Evolutionary conservation across 2,888 invertebrate genomes (phyloP), one percentile per base, ranked within the genome.

Genomic region (Pyrochroa serraticornis): DNA sequence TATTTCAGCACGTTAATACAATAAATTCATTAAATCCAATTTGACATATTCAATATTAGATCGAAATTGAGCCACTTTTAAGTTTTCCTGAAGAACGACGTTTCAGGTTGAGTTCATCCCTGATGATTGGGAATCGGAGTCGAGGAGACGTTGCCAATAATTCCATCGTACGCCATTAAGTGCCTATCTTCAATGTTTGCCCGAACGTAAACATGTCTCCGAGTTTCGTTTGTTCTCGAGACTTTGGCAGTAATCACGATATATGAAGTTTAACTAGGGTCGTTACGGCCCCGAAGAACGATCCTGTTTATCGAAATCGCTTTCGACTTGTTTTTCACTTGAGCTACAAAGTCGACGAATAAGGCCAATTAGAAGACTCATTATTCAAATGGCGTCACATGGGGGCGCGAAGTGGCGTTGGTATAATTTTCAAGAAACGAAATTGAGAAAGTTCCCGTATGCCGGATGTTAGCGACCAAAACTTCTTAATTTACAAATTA

Each of bases 171-270:
- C 57, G 60, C 60, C 63, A 64, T 67, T 63, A 64, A 62, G 60
- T 61, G 62, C 64, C 62, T 65, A 65, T 68, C 68, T 66, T 61
- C 58, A 62, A 62, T 67, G 68, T 66, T 66, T 64, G 66, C 63
- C 64, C 58, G 58, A 63, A 67, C 66, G 68, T 69, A 68, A 69
- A 67, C 61, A 69, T 66, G 67, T 68, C 68, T 60, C 66, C 57
- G 54, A 66, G 62, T 66, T 69, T 64, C 64, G 67, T 69, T 69
- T 67, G 67, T 65, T 69, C 63, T 63, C 58, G 60, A 57, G 63
- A 67, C 61, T 66, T 66, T 65, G 65, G 64, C 67, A 68, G 59
- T 67, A 66, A 68, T 68, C 64, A 65, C 63, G 65, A 69, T 67
- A 65, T 65, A 69, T 66, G 64, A 64, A 60, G 58, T 64, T 65